Conservation (phyloP, 2,797 vertebrate genomes). For the Helostoma temminkii region DNA sequence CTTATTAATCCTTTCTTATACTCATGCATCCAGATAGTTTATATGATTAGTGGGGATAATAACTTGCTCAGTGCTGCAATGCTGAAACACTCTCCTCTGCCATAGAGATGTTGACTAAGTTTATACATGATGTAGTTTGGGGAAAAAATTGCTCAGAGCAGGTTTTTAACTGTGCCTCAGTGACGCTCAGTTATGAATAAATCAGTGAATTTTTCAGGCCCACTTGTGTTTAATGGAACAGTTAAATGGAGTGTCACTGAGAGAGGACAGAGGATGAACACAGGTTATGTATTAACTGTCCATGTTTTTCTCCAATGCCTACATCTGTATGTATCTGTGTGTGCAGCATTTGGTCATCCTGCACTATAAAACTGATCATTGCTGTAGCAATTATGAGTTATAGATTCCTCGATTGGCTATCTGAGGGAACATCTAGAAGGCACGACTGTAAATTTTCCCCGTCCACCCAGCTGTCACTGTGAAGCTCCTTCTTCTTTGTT, state of each 20-base stretch:
- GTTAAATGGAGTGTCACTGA: constrained; percentile 52
- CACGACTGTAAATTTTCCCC: constrained; percentile 40
- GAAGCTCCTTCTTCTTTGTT: constrained; percentile 54
- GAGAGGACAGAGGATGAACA: constrained; percentile 45
- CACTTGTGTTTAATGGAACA: constrained; percentile 66
- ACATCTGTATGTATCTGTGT: constrained; percentile 28
- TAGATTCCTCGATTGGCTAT: constrained; percentile 28
- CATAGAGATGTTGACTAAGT: constrained; percentile 36
- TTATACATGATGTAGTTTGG: constrained; percentile 34
- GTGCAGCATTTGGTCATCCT: constrained; percentile 21
- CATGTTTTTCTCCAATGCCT: constrained; percentile 31
- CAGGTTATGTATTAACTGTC: constrained; percentile 41
- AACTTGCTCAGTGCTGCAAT: constrained; percentile 29
- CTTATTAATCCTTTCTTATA: constrained; percentile 58
- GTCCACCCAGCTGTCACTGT: constrained; percentile 47
- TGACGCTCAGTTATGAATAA: constrained; percentile 62
- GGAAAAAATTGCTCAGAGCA: constrained; percentile 4
- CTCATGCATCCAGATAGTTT: constrained; percentile 59
- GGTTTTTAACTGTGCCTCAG: constrained; percentile 41
- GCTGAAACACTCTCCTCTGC: constrained; percentile 40
- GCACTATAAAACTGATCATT: constrained; percentile 34
- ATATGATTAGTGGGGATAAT: constrained; percentile 58
- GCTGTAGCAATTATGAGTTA: constrained; percentile 44
- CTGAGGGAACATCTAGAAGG: constrained; percentile 45
- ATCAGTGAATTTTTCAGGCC: constrained; percentile 41